Base-by-base conservation (phyloP, 2,888 invertebrate genomes). In the Orthosia cruda region DNA sequence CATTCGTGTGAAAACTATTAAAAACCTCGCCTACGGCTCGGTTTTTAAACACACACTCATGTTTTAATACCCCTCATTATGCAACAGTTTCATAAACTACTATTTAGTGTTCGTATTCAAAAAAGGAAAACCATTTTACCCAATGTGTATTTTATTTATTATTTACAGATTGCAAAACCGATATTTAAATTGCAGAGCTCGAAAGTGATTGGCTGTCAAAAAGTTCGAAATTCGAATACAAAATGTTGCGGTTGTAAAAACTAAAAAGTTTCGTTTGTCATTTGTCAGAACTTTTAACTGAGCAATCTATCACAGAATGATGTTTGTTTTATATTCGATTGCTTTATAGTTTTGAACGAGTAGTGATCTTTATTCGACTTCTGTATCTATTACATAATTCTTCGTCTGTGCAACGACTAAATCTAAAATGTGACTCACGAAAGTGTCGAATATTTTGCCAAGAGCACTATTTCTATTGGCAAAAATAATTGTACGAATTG, bases 401-500 rank as follows among this genome's bases (percentile, higher is more conserved):
- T 18, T n/a, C 18, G 20, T n/a, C 13, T 52, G 49, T 63, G 20
- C 64, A 55, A 50, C 18, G 11, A 49, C 49, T 52, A 45, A 78
- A 71, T 58, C n/a, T 49, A 78, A 32, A 70, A 55, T 45, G 2
- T 67, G 79, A 66, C 54, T 54, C 71, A 82, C 20, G 11, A 16
- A 54, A 65, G 50, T 61, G 54, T 64, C 69, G 40, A 69, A 58
- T 62, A 65, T 65, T 77, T 70, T 77, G 83, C 80, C 71, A 80
- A 80, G 65, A 49, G 57, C 7, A 63, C 54, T 54, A 50, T 61
- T 65, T 52, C n/a, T 40, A 57, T 15, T 49, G 23, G 52, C 62
- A 55, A 61, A 75, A 81, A 68, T 67, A 67, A 16, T 63, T 50
- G 0, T 23, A 49, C 2, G 9, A 54, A 83, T 49, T 63, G 23